A percentile compares a stretch with the other conserved stretches of the same genome.
phyloP scores from a whole-genome alignment of 92 coral and sea anemone species.

The Palythoa grandiflora region DNA sequence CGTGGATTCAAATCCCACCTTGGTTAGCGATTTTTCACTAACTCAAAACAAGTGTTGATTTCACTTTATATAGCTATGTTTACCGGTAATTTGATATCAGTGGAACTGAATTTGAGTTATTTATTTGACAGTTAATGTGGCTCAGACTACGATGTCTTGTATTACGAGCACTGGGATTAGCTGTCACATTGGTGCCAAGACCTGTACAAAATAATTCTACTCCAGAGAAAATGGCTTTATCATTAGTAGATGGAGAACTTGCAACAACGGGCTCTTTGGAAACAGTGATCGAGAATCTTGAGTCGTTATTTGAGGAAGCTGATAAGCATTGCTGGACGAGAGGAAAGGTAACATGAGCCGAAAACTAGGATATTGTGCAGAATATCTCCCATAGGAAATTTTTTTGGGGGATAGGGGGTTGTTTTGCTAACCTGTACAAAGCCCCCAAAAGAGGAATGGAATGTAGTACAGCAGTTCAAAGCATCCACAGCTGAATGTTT shows the following conservation, averaged over 20 bases:
- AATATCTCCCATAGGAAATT: not conserved
- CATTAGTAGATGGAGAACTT: slow-evolving; percentile 58
- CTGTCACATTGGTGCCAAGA: slow-evolving; percentile 72
- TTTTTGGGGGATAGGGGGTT: no score
- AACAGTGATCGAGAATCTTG: slow-evolving; percentile 60
- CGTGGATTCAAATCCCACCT: no score
- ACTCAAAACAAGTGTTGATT: no score
- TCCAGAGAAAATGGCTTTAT: slow-evolving; percentile 23
- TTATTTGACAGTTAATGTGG: slow-evolving; percentile 90
- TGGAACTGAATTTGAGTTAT: not conserved
- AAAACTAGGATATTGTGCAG: not conserved
- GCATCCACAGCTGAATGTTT: no score
- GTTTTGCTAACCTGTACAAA: no score
- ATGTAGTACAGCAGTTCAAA: no score
- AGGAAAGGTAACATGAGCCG: slow-evolving; percentile 54
- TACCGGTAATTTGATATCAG: no score
- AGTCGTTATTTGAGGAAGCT: slow-evolving; percentile 63
- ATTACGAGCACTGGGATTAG: slow-evolving; percentile 77
- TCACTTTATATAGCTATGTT: no score
- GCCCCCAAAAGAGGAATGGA: no score
- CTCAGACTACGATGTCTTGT: slow-evolving; percentile 77
- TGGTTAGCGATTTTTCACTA: no score
- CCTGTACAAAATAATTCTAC: slow-evolving; percentile 60
- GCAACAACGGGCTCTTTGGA: slow-evolving; percentile 53
- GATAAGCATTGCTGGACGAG: slow-evolving; percentile 67